Percentiles rank a stretch among this genome's conserved stretches.
Conservation (phyloP, 1,140 invertebrate genomes). For the Chionoecetes opilio region DNA sequence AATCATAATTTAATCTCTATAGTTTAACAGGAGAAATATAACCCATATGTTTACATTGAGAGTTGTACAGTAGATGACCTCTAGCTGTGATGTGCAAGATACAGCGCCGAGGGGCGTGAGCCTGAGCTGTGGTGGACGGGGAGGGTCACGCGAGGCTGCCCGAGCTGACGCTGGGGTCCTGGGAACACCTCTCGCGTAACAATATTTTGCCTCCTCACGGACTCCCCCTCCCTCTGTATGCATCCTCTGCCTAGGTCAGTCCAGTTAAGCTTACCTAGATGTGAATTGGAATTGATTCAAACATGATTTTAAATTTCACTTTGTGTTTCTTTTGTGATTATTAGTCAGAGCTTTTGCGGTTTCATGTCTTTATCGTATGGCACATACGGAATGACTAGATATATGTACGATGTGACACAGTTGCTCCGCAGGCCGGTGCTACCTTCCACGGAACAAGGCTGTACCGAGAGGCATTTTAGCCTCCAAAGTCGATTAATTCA, state of each 20-base stretch:
- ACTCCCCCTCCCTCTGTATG: not conserved
- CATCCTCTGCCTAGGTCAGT: not conserved
- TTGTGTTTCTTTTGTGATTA: too few species aligned
- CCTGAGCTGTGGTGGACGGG: not conserved
- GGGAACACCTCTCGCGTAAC: not conserved
- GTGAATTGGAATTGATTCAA: not conserved
- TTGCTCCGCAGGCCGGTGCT: not conserved
- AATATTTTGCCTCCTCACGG: not conserved
- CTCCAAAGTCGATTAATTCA: not conserved
- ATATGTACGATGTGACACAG: constrained; percentile 20
- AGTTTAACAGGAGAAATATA: constrained; percentile 7
- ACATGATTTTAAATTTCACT: not conserved
- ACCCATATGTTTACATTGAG: constrained; percentile 9
- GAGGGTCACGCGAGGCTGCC: not conserved
- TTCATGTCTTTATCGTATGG: constrained; percentile 29
- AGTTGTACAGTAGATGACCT: constrained; percentile 4
- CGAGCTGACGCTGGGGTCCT: not conserved
- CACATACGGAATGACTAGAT: not conserved
- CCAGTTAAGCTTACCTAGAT: not conserved
- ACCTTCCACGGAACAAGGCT: not conserved
- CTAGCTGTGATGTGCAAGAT: constrained; percentile 4
- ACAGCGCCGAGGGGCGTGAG: not conserved
- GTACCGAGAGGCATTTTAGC: not conserved
- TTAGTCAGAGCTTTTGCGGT: not conserved
- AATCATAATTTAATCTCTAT: constrained; percentile 22